Evolutionary conservation across 2,797 vertebrate species (phyloP).

Genomic region (Harpagifer antarcticus): DNA sequence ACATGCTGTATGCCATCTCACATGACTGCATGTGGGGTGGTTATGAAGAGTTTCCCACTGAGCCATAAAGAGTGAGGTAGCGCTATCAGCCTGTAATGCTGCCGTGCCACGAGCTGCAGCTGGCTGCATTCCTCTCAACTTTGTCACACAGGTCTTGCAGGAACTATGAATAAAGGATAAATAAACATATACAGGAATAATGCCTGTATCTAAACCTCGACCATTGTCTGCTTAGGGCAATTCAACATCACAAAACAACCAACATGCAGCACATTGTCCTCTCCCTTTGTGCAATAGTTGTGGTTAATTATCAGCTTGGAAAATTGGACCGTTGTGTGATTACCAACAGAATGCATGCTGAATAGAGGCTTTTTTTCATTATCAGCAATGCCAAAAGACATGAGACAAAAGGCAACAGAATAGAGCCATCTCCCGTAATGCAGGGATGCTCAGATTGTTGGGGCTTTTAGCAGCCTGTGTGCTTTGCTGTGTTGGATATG

Average conservation of each 20-base stretch:
- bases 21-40: slow-evolving; percentile 49
- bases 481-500: slow-evolving; percentile 50
- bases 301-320: slow-evolving; percentile 75
- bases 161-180: slow-evolving; percentile 48
- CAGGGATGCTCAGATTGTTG: slow-evolving; percentile 70
- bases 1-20: slow-evolving; percentile 39
- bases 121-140: slow-evolving; percentile 46
- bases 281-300: slow-evolving; percentile 67
- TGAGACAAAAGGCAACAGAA: slow-evolving; percentile 78
- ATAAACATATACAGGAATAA: slow-evolving; percentile 42
- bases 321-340: slow-evolving; percentile 73
- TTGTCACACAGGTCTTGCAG: slow-evolving; percentile 54
- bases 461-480: slow-evolving; percentile 61
- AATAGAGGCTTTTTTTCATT: slow-evolving; percentile 68
- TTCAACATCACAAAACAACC: slow-evolving; percentile 47
- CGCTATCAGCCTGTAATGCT: slow-evolving; percentile 33
- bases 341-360: slow-evolving; percentile 50
- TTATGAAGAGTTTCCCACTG: slow-evolving; percentile 61
- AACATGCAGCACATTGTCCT: slow-evolving; percentile 69
- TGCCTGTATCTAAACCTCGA: slow-evolving; percentile 38
- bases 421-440: slow-evolving; percentile 74
- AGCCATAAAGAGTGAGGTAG: slow-evolving; percentile 46
- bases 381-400: slow-evolving; percentile 80
- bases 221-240: slow-evolving; percentile 45
- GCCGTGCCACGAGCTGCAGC: slow-evolving; percentile 41